Conservation (phyloP, 2,888 invertebrate species). For the Cistogaster globosa region DNA sequence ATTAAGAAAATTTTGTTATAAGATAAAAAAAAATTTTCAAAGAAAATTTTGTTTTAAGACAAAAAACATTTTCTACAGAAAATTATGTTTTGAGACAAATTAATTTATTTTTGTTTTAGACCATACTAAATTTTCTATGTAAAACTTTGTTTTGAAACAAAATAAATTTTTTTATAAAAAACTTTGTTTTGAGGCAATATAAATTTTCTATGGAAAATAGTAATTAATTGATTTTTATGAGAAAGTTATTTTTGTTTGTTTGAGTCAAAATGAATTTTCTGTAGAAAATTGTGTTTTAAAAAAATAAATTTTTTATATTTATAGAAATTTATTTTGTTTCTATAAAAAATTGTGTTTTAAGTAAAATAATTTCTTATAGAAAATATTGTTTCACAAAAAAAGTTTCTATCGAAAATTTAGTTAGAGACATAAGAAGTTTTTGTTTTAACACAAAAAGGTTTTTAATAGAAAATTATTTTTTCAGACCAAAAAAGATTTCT, state of each 20-base stretch:
- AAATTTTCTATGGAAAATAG: not conserved
- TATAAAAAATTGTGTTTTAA: not conserved
- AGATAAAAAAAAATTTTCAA: no score
- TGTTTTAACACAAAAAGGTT: no score
- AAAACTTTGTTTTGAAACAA: not conserved
- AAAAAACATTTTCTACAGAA: no score
- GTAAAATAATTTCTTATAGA: not conserved
- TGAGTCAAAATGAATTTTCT: not conserved
- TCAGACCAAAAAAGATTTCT: not conserved
- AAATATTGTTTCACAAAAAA: not conserved
- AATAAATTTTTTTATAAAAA: not conserved
- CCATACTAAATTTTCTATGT: not conserved
- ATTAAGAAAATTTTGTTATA: no score
- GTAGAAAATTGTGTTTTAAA: not conserved
- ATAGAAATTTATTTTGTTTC: no score
- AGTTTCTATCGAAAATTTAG: no score
- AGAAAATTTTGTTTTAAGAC: not conserved
- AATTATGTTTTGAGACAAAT: not conserved
- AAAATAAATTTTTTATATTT: no score
- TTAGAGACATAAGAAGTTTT: no score
- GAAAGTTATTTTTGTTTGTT: no score
- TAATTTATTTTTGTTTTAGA: not conserved
- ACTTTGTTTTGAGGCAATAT: not conserved
- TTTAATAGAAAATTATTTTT: not conserved
- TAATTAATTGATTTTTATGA: no score